Percentiles rank a stretch among this genome's conserved stretches.
phyloP scores from a whole-genome alignment of 2,113 vertebrate genomes.

The Mus pahari region DNA sequence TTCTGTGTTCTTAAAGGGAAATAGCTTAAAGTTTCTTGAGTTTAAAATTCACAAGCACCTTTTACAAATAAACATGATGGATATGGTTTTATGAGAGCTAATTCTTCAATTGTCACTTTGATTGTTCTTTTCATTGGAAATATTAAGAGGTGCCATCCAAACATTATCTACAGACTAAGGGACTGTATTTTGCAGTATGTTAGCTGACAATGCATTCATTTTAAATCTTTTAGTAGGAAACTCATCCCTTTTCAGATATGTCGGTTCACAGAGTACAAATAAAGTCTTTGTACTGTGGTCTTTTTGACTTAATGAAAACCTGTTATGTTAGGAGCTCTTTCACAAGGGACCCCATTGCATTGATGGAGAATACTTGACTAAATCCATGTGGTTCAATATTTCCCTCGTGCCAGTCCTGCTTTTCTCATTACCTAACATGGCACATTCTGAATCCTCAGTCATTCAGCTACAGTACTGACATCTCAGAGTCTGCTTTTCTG shows the following conservation, averaged over 20 bases:
- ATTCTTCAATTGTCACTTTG: constrained; percentile 29
- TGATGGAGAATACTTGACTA: neutral
- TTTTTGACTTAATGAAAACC: neutral
- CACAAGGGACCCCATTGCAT: neutral
- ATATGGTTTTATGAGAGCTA: neutral
- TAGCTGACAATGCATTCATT: neutral
- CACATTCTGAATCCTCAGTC: neutral
- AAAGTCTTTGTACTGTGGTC: neutral
- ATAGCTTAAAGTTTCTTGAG: neutral
- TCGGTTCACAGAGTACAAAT: neutral
- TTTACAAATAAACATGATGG: constrained; percentile 19
- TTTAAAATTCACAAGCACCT: neutral
- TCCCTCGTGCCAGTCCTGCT: neutral
- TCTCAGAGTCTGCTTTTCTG: neutral
- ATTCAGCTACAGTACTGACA: neutral
- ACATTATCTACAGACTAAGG: neutral
- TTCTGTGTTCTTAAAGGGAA: constrained; percentile 38
- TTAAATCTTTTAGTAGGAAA: neutral
- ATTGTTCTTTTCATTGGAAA: neutral
- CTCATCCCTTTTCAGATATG: neutral
- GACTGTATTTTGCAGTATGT: neutral
- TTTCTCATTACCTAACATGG: neutral
- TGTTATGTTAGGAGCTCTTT: neutral
- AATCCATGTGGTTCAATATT: neutral
- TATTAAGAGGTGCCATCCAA: neutral